Evolutionary conservation across 2,888 invertebrate genomes (phyloP), one percentile per base, ranked within the genome.

Genomic region (Palloptera scutellata): DNA sequence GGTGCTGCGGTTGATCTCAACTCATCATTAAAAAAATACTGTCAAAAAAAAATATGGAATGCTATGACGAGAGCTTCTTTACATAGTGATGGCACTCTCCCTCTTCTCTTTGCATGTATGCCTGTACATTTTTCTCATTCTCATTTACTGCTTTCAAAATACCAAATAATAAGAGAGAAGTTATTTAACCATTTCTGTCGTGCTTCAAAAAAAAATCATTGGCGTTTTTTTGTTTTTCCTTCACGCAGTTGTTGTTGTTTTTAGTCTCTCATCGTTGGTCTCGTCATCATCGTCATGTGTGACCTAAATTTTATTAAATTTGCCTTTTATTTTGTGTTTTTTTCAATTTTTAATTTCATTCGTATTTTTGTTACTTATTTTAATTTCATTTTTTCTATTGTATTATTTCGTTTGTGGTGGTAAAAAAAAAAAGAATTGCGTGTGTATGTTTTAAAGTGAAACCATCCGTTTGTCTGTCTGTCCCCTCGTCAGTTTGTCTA

Each of bases 241-340:
- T 12, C 48, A 48, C 30, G 30, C n/a, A n/a, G n/a, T 48, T 15
- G 48, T 12, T 48, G 15, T 48, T 48, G 15, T 48, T 48, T 1
- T 2, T 48, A 8, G 48, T 5, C 12, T 48, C 48, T n/a, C 53
- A 17, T 53, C 17, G 53, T 53, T 19, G 15, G 40, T 45, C 43
- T 30, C 61, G 51, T 57, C 63, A 53, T 59, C 65, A 45, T 64
- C 67, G 67, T 61, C 67, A 70, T 70, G 67, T 67, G 67, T 67
- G 69, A 70, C 69, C 69, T 67, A 70, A 70, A 67, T 70, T 65
- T 68, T 65, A 58, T 64, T 53, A 65, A 51, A 58, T 68, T 65
- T 60, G 51, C 42, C 57, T 15, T 1, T 48, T 41, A 19, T 9
- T 45, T 61, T 51, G 3, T 61, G 12, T 40, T 51, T 40, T 62